Base-by-base conservation (phyloP, 2,888 invertebrate genomes). In the Ophion ellenae region DNA sequence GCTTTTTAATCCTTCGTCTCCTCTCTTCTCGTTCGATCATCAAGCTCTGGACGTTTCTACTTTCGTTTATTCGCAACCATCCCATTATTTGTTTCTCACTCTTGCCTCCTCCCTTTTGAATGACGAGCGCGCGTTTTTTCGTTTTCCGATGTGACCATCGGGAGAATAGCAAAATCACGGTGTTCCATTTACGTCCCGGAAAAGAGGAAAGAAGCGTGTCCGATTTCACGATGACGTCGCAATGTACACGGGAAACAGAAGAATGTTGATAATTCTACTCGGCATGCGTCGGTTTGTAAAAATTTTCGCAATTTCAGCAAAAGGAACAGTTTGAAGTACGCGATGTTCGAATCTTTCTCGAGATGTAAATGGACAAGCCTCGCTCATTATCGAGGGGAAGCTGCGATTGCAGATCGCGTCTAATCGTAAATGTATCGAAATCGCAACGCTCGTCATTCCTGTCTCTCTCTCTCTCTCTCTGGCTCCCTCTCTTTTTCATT, bases 401-500 rank as follows among this genome's bases (percentile, higher is more conserved):
- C 3, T 5, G 17, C 53, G 14, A 14, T 53, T 17, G 14, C 14
- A 17, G 5, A 53, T 53, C 53, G 14, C 5, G 53, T 53, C 53
- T 5, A 53, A 53, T 53, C 14, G 53, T 53, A 53, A 53, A 53
- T 17, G 53, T 17, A 17, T 53, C 53, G 53, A 53, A 17, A 14
- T 17, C 14, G 53, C 53, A 53, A 53, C 53, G 47, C 67, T 73
- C 57, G 53, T 66, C n/a, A 45, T 28, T 53, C 20, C 36, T 32
- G 17, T 59, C 45, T 53, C 53, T 53, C 14, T 47, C 47, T 53
- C 53, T 5, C 17, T 53, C 53, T 17, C 17, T 53, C 17, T 53
- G 14, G 14, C 14, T 14, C 17, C 53, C 59, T 53, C 11, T 53
- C 20, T 78, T 71, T 84, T 71, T 76, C 74, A 28, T 75, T 81